These are phyloP conservation scores for Oophaga pumilio DNA, from an alignment of 2,113 vertebrate species.

Conservation along the genomic window DNA sequence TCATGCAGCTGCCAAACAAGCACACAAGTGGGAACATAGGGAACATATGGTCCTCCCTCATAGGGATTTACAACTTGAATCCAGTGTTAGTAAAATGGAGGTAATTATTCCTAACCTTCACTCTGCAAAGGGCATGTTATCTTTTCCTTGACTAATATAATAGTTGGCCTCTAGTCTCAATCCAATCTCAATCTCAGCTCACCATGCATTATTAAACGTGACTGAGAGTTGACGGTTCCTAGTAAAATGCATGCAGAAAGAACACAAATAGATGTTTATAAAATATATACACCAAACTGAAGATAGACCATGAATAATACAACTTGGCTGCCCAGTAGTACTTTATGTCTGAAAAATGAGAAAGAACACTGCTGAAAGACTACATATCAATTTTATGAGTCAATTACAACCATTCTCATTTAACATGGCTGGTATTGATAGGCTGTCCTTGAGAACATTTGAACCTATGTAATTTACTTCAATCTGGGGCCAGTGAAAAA, in stretches of 20 bases:
- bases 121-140: background rate
- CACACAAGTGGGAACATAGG: background rate
- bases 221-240: background rate
- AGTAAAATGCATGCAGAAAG: background rate
- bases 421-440: slow-evolving; percentile 16
- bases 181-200: background rate
- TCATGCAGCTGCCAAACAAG: too few relatives aligned
- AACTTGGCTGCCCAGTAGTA: background rate
- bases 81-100: background rate
- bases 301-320: slow-evolving; percentile 31
- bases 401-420: slow-evolving; percentile 44
- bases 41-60: background rate
- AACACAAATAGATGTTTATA: slow-evolving; percentile 33
- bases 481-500: background rate
- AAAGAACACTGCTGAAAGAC: slow-evolving; percentile 15
- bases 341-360: slow-evolving; percentile 33
- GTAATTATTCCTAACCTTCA: background rate
- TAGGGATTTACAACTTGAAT: background rate
- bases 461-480: slow-evolving; percentile 7
- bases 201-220: background rate
- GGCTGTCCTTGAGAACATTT: slow-evolving; percentile 7
- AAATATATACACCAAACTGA: slow-evolving; percentile 13
- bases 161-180: too few relatives aligned
- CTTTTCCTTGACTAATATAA: background rate
- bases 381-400: slow-evolving; percentile 51